Percentiles rank a stretch among this genome's conserved stretches.
Evolutionary conservation across 2,888 invertebrate species (phyloP).

Genomic region (Blastobasis adustella): DNA sequence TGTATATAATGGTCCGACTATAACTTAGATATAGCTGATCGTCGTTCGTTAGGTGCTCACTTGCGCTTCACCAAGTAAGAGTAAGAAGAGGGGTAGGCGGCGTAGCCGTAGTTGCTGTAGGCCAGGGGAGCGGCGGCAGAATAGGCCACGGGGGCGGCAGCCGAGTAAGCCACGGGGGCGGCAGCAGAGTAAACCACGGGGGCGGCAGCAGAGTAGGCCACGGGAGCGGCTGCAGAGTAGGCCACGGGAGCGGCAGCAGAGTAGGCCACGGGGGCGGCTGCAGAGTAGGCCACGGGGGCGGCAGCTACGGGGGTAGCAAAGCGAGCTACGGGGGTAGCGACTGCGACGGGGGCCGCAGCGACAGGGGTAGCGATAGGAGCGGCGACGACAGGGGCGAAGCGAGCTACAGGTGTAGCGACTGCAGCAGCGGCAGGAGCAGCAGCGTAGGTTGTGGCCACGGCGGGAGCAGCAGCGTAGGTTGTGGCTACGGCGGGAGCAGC

Average conservation of each 20-base stretch:
- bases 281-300: not conserved
- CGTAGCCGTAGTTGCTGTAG: conserved; percentile 3
- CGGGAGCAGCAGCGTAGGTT: conserved; percentile 1
- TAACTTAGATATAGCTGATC: not conserved
- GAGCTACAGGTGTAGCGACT: not conserved
- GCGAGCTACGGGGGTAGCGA: conserved; percentile 10
- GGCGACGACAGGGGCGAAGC: conserved; percentile 2
- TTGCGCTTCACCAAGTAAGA: conserved; percentile 9
- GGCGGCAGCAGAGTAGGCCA: conserved; percentile 7
- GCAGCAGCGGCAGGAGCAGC: not conserved
- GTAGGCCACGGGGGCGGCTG: not conserved
- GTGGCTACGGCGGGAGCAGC: conserved; percentile 2
- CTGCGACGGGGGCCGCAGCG: conserved; percentile 13
- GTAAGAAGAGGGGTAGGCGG: conserved; percentile 1
- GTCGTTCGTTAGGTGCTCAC: conserved; percentile 6
- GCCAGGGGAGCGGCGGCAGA: conserved; percentile 2
- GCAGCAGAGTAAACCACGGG: conserved; percentile 5
- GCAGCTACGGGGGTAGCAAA: conserved; percentile 7
- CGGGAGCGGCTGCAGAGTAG: conserved; percentile 4
- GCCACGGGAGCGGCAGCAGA: conserved; percentile 4
- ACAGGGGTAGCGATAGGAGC: conserved; percentile 19
- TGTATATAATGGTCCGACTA: not conserved
- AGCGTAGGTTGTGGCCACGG: not conserved
- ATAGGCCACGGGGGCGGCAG: not conserved
- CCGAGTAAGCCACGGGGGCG: conserved; percentile 1